Conservation (phyloP, 2,888 invertebrate genomes). For the Drosophila atroscutellata region DNA sequence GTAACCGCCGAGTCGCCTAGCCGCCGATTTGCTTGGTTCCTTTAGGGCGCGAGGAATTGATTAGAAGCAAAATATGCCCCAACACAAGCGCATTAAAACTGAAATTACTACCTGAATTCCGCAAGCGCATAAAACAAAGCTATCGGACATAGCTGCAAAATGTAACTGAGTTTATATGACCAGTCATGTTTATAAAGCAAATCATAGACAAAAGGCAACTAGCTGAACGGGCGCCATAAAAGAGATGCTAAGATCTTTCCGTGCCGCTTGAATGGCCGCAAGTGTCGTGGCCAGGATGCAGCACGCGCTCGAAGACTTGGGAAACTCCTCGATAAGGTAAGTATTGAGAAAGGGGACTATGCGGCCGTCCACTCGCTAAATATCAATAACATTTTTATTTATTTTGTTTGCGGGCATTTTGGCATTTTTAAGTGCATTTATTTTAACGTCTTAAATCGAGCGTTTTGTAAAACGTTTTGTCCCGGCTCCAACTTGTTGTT, state of each 20-base stretch:
- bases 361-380: slow-evolving; percentile 64
- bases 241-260: slow-evolving; percentile 36
- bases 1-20: not conserved
- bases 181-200: slow-evolving; percentile 68
- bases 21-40: slow-evolving; percentile 23
- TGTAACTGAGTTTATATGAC: slow-evolving; percentile 28
- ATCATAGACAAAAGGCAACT: slow-evolving; percentile 70
- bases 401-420: slow-evolving; percentile 80
- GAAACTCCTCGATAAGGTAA: slow-evolving; percentile 2
- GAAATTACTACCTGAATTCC: slow-evolving; percentile 81
- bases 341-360: slow-evolving; percentile 10
- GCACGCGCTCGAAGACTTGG: slow-evolving; percentile 54
- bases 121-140: slow-evolving; percentile 65
- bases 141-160: slow-evolving; percentile 31
- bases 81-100: slow-evolving; percentile 63
- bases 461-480: slow-evolving; percentile 78
- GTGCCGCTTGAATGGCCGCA: slow-evolving; percentile 63
- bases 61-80: slow-evolving; percentile 57
- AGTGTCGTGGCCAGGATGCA: slow-evolving; percentile 70
- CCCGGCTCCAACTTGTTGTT: slow-evolving; percentile 33
- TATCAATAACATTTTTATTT: slow-evolving; percentile 80
- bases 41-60: slow-evolving; percentile 57
- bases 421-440: slow-evolving; percentile 80
- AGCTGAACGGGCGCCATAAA: slow-evolving; percentile 69
- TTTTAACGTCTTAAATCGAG: slow-evolving; percentile 75